Evolutionary conservation across 37 sponge, comb jelly and placozoan species (phyloP).

Genomic region (Spongilla lacustris): DNA sequence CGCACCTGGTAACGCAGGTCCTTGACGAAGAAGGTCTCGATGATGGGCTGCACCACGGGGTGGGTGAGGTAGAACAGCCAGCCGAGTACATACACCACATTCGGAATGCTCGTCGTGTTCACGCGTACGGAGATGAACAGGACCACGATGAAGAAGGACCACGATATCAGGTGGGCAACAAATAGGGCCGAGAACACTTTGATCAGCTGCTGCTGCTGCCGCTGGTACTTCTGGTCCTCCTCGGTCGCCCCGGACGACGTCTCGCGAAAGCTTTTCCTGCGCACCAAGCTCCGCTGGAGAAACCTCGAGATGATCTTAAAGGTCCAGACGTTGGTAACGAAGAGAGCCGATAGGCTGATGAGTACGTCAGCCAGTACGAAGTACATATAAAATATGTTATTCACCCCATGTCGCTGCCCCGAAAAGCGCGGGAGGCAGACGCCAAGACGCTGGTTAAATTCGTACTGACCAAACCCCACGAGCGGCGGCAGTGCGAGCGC

Average conservation of each 20-base stretch:
- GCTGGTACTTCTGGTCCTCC: conserved; percentile 35
- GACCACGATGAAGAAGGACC: conserved; percentile 53
- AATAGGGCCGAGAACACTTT: conserved; percentile 69
- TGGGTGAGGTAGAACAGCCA: conserved; percentile 54
- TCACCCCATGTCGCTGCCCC: background rate
- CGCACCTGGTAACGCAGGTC: conserved; percentile 54
- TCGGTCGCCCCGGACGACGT: background rate
- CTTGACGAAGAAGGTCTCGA: conserved; percentile 79
- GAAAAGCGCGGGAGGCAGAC: conserved; percentile 64
- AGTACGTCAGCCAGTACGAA: conserved; percentile 33
- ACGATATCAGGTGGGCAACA: conserved; percentile 55
- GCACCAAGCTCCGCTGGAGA: conserved; percentile 23
- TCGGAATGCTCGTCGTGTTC: conserved; percentile 14
- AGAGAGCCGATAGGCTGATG: conserved; percentile 49
- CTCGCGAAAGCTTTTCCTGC: conserved; percentile 14
- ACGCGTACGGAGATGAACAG: conserved; percentile 6
- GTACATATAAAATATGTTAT: conserved; percentile 43
- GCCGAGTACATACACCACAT: conserved; percentile 55
- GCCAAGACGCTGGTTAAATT: conserved; percentile 69
- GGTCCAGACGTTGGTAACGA: conserved; percentile 60
- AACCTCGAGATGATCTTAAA: conserved; percentile 36
- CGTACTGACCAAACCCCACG: conserved; percentile 64
- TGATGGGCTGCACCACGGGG: conserved; percentile 69
- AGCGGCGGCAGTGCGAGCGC: conserved; percentile 41
- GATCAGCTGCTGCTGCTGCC: conserved; percentile 69